Evolutionary conservation across 1,140 invertebrate species (phyloP), one percentile per base, ranked within the genome.

Genomic region (Hylyphantes graminicola): DNA sequence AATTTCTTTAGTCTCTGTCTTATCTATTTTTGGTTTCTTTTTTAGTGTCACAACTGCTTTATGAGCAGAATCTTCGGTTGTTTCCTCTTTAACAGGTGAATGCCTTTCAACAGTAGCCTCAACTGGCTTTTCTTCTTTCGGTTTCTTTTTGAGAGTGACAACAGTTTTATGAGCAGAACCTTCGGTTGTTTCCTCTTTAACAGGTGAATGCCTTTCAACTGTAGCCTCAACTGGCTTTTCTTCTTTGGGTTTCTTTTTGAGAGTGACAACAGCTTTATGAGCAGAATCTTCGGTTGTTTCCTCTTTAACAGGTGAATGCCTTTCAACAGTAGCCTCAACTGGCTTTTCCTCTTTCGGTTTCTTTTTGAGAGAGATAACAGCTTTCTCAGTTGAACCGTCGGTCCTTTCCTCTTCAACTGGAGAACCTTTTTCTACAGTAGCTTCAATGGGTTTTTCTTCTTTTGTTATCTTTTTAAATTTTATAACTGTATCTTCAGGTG

Each of bases 391-490:
- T 50, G 53, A 35, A 7, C 51, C 74, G 17, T 76, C 74, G 11
- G 15, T 88, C 55, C 87, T 89, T 7, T 88, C 90, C 82, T 90
- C 87, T 3, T 90, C 88, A 19, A 59, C 50, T 13, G 65, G n/a
- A 35, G 35, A 35, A 35, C 73, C 50, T 85, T 55, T 54, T 55
- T 85, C 73, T n/a, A 74, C 6, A 57, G 53, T 65, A 50, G 17
- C 10, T 50, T 86, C 67, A 11, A 59, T 53, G 0, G 59, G 19
- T 86, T 85, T 82, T 86, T 86, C 85, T 70, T 53, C 91, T 89
- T 67, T 91, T 87, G 21, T 90, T 90, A n/a, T 83, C 61, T 15
- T 85, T 77, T 50, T 87, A 85, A 35, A 90, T 91, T 7, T 83
- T 70, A 21, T 85, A 86, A 73, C 53, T 63, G 65, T 50, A 10